These are phyloP conservation scores for Nebria ingens DNA, from an alignment of 1,140 invertebrate genomes.

Conservation along the genomic window DNA sequence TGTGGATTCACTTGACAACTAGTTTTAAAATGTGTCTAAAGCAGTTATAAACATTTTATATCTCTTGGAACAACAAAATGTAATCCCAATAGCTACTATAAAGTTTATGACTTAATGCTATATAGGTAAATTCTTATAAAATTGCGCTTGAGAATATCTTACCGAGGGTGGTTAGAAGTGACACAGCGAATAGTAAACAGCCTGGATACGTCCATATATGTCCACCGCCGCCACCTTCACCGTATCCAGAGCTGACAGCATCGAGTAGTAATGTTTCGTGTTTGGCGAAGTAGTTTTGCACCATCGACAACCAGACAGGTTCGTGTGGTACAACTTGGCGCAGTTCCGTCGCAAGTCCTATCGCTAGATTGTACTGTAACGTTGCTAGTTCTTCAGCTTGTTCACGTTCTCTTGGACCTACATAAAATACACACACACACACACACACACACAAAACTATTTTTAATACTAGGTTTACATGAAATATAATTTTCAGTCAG, in stretches of 20 bases:
- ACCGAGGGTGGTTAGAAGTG: conserved; percentile 50
- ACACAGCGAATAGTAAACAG: conserved; percentile 48
- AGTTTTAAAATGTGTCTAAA: too few species aligned
- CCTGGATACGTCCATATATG: conserved; percentile 50
- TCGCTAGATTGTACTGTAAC: conserved; percentile 40
- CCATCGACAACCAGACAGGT: conserved; percentile 40
- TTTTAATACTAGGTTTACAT: too few species aligned
- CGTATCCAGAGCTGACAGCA: conserved; percentile 44
- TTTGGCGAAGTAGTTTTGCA: conserved; percentile 39
- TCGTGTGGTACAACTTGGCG: conserved; percentile 35
- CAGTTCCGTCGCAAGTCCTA: conserved; percentile 41
- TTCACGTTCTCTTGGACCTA: conserved; percentile 40
- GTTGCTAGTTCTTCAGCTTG: conserved; percentile 38
- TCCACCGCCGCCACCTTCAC: conserved; percentile 39
- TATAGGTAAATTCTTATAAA: neutral
- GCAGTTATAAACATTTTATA: too few species aligned
- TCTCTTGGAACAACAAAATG: too few species aligned
- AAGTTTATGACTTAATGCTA: too few species aligned
- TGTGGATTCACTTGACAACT: too few species aligned
- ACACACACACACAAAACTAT: too few species aligned
- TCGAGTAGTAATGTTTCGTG: conserved; percentile 42
- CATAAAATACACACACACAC: neutral
- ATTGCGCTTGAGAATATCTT: conserved; percentile 18
- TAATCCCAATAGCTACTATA: too few species aligned
- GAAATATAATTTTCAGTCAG: too few species aligned